Conservation (phyloP, 1,140 invertebrate species). For the Euwallacea fornicatus region DNA sequence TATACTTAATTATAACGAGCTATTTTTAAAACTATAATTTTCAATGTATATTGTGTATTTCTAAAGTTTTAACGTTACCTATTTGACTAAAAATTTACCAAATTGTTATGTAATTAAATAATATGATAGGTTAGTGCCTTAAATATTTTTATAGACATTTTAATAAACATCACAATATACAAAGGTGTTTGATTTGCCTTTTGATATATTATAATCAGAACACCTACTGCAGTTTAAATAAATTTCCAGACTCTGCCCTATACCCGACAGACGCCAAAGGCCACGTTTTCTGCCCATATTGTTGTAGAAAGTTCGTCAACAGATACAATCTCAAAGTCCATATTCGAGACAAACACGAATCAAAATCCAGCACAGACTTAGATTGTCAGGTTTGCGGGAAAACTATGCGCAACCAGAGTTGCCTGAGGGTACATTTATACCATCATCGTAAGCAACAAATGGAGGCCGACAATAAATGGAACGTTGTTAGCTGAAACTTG, state of each 20-base stretch:
- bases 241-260: conserved; percentile 26
- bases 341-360: conserved; percentile 62
- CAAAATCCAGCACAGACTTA: conserved; percentile 51
- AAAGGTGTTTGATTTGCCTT: no score
- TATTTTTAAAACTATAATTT: no score
- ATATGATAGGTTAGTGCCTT: no score
- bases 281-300: conserved; percentile 61
- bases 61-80: no score
- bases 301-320: conserved; percentile 63
- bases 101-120: no score
- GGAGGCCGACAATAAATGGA: conserved; percentile 1
- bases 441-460: conserved; percentile 60
- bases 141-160: no score
- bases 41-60: no score
- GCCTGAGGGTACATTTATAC: conserved; percentile 62
- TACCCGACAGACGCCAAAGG: conserved; percentile 54
- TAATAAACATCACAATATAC: no score
- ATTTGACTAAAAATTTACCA: no score
- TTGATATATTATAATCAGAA: no score
- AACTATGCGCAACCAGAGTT: conserved; percentile 61
- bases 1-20: no score
- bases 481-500: conserved; percentile 1
- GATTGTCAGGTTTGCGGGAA: conserved; percentile 62
- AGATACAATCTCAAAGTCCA: conserved; percentile 65
- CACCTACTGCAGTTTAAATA: not conserved